Conservation (phyloP, 2,888 invertebrate genomes). For the Torymus auratus region DNA sequence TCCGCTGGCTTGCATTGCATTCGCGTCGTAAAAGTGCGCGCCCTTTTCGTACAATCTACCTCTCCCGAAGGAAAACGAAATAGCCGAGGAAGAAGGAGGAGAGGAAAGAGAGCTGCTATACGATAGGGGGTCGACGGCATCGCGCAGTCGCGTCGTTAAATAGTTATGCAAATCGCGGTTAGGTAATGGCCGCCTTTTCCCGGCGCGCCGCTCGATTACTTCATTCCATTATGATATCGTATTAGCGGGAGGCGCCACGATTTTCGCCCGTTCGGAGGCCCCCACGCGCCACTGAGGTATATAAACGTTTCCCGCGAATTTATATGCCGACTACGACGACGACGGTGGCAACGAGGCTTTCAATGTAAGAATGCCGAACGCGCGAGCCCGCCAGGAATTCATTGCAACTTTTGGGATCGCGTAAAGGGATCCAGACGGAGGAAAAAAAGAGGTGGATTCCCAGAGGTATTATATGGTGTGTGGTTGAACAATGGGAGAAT, state of each 20-base stretch:
- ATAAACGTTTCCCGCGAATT: neutral
- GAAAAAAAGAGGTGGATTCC: too few relatives aligned
- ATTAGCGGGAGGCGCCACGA: constrained; percentile 17
- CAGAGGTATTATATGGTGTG: too few relatives aligned
- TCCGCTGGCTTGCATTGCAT: neutral
- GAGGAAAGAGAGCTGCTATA: constrained; percentile 59
- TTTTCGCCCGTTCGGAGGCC: neutral
- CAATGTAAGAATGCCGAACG: too few relatives aligned
- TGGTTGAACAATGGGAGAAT: too few relatives aligned
- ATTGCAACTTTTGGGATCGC: too few relatives aligned
- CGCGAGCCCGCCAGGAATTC: too few relatives aligned
- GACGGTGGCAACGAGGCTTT: too few relatives aligned
- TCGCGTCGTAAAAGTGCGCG: neutral
- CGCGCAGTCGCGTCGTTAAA: constrained; percentile 28
- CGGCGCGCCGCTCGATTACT: constrained; percentile 48
- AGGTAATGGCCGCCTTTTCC: constrained; percentile 58
- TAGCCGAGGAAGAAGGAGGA: constrained; percentile 1
- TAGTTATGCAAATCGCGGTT: constrained; percentile 67
- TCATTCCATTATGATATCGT: constrained; percentile 57
- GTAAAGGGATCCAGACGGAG: too few relatives aligned
- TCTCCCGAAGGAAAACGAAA: too few relatives aligned
- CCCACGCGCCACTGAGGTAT: neutral
- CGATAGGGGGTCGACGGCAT: constrained; percentile 32
- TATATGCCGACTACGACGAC: too few relatives aligned
- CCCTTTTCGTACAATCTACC: neutral